Evolutionary conservation across 2,888 invertebrate species (phyloP).

Genomic region (Apodemia hepburni): DNA sequence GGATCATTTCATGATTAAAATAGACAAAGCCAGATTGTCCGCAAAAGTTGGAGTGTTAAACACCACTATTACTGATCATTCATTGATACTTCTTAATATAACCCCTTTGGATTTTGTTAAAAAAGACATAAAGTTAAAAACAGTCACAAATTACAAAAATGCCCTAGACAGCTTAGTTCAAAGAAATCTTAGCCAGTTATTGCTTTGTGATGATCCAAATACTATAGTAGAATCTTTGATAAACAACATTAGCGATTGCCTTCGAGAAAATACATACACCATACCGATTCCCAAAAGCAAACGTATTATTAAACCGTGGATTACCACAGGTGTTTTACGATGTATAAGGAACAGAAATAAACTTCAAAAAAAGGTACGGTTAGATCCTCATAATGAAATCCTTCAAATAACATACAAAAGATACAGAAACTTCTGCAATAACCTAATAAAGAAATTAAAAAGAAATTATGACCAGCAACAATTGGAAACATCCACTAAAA

Average conservation of each 20-base stretch:
- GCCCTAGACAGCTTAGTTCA: neutral
- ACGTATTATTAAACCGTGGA: neutral
- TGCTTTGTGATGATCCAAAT: neutral
- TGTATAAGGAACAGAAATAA: neutral
- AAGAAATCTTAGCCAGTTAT: neutral
- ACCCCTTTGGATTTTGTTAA: neutral
- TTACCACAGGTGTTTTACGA: neutral
- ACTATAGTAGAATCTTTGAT: neutral
- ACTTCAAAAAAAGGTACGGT: neutral
- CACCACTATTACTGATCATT: neutral
- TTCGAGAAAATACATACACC: neutral
- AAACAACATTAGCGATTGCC: neutral
- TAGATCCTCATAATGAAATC: conserved; percentile 7
- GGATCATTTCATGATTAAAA: neutral
- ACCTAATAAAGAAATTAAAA: conserved; percentile 28
- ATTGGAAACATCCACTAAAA: conserved; percentile 18
- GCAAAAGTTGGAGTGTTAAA: neutral
- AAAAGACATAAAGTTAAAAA: neutral
- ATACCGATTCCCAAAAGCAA: neutral
- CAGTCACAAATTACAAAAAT: neutral
- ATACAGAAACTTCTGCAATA: conserved; percentile 26
- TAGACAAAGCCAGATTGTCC: neutral
- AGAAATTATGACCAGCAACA: conserved; percentile 22
- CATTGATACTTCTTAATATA: neutral
- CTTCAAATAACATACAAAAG: conserved; percentile 21